Percentiles rank a stretch among this genome's conserved stretches.
These are phyloP conservation scores for Micrastur ruficollis DNA, from an alignment of 2,797 vertebrate genomes.

Conservation along the genomic window DNA sequence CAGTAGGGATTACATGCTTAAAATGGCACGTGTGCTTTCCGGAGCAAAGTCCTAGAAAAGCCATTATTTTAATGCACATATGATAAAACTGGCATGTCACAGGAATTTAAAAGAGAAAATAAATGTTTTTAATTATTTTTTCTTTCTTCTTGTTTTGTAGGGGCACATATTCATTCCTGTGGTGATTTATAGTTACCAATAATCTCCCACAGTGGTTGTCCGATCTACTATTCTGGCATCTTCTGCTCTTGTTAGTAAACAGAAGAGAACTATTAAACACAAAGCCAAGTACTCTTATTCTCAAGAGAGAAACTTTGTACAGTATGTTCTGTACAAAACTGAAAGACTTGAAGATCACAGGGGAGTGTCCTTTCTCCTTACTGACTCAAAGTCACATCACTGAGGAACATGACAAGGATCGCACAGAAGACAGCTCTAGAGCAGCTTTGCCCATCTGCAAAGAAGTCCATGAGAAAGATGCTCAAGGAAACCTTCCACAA, in stretches of 20 bases:
- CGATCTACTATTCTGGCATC: neutral
- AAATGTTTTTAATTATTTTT: neutral
- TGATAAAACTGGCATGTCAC: neutral
- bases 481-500: constrained; percentile 75
- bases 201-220: neutral
- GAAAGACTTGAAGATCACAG: constrained; percentile 93
- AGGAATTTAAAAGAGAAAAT: neutral
- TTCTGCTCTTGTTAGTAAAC: constrained; percentile 8
- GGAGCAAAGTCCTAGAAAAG: neutral
- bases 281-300: neutral
- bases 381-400: constrained; percentile 76
- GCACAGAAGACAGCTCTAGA: constrained; percentile 61
- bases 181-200: neutral
- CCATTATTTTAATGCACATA: neutral
- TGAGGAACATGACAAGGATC: constrained; percentile 80
- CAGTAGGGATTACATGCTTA: neutral
- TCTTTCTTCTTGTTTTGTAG: constrained; percentile 1
- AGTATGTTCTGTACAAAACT: constrained; percentile 97
- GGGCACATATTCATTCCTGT: neutral
- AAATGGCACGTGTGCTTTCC: neutral
- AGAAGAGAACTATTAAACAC: neutral
- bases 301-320: neutral
- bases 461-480: constrained; percentile 77
- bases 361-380: constrained; percentile 93
- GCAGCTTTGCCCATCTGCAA: constrained; percentile 79